phyloP scores from a whole-genome alignment of 30 jellyfish, hydroid and myxozoan species.

The Haliclystus octoradiatus region DNA sequence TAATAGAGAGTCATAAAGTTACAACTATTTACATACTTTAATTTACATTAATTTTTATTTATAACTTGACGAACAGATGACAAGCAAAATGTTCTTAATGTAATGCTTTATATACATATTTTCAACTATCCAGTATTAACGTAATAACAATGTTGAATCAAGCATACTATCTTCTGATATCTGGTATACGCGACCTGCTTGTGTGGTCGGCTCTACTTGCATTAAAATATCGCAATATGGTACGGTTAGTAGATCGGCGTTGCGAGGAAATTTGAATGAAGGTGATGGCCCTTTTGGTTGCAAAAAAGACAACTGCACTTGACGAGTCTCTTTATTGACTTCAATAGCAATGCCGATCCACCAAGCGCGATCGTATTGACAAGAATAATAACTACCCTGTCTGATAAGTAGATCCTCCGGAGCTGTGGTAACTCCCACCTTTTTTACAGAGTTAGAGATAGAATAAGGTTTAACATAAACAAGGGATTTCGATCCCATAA shows the following conservation, averaged over 20 bases:
- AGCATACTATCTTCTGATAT: too few species aligned
- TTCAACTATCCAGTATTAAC: too few species aligned
- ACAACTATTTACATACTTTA: too few species aligned
- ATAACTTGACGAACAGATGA: too few species aligned
- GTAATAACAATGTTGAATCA: too few species aligned
- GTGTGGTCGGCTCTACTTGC: neutral
- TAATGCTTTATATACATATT: too few species aligned
- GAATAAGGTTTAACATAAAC: neutral
- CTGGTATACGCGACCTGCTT: neutral
- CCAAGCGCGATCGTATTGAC: neutral
- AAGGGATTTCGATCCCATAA: neutral
- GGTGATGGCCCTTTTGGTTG: neutral
- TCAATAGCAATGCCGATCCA: neutral
- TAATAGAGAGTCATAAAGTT: too few species aligned
- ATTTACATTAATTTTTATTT: too few species aligned
- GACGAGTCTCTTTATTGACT: neutral
- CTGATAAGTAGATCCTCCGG: neutral
- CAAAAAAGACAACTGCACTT: neutral
- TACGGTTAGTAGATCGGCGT: neutral
- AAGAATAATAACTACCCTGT: neutral
- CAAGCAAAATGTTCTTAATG: too few species aligned
- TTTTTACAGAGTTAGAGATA: neutral
- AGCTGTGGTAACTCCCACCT: neutral
- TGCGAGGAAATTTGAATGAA: neutral
- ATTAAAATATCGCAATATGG: neutral